Evolutionary conservation across 1,140 invertebrate genomes (phyloP).

Genomic region (Drosophila erecta): DNA sequence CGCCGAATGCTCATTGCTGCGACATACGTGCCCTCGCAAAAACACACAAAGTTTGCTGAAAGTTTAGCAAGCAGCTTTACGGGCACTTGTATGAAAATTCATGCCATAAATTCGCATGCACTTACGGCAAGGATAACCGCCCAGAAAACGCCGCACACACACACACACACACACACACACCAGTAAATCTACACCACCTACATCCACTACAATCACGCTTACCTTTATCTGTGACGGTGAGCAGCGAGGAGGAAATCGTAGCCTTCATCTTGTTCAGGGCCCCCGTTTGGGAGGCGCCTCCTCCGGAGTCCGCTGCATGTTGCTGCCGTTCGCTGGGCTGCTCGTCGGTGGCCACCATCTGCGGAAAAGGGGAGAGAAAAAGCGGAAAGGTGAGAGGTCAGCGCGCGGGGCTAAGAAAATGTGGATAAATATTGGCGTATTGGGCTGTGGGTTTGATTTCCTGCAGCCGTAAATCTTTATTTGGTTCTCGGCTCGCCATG

Average conservation of each 20-base stretch:
- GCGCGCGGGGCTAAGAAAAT: slow-evolving; percentile 8
- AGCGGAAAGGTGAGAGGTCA: slow-evolving; percentile 3
- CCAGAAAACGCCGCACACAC: slow-evolving; percentile 5
- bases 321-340: slow-evolving; percentile 85
- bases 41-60: slow-evolving; percentile 54
- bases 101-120: slow-evolving; percentile 76
- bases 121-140: slow-evolving; percentile 40
- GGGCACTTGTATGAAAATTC: slow-evolving; percentile 70
- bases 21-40: slow-evolving; percentile 27
- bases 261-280: slow-evolving; percentile 93
- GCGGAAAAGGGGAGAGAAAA: slow-evolving; percentile 31
- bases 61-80: slow-evolving; percentile 65
- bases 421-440: slow-evolving; percentile 54
- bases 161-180: background rate
- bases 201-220: slow-evolving; percentile 38
- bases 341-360: slow-evolving; percentile 92
- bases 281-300: slow-evolving; percentile 77
- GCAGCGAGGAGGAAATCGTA: slow-evolving; percentile 91
- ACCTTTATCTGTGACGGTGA: slow-evolving; percentile 93
- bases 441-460: slow-evolving; percentile 55
- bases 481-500: slow-evolving; percentile 20
- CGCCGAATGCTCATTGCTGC: slow-evolving; percentile 55
- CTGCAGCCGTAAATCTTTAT: slow-evolving; percentile 62
- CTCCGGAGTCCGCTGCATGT: slow-evolving; percentile 85
- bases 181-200: background rate